Percentiles rank a stretch among this genome's conserved stretches.
These are phyloP conservation scores for Dinoponera quadriceps DNA, from an alignment of 1,140 invertebrate species.

Conservation along the genomic window DNA sequence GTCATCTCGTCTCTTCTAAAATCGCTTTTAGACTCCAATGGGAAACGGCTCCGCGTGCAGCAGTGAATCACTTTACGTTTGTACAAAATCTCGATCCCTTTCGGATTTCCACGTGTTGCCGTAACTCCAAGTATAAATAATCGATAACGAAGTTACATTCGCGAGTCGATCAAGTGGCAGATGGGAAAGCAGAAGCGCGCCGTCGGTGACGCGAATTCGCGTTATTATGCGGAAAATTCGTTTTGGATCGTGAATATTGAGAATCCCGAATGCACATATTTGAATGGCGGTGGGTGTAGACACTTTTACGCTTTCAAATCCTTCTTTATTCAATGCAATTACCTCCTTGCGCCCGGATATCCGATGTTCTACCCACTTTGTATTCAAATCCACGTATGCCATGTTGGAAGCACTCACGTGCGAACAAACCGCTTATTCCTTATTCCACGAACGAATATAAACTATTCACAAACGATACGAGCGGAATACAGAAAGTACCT, in stretches of 20 bases:
- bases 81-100: not conserved
- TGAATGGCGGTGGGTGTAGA: constrained; percentile 55
- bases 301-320: constrained; percentile 64
- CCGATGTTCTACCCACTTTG: constrained; percentile 63
- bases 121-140: constrained; percentile 2
- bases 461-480: constrained; percentile 67
- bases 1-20: not conserved
- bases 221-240: constrained; percentile 46
- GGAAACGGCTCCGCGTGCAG: not conserved
- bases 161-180: constrained; percentile 16
- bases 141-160: constrained; percentile 26
- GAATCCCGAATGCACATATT: constrained; percentile 52
- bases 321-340: constrained; percentile 71
- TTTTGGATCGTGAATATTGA: constrained; percentile 60
- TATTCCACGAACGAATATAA: constrained; percentile 72
- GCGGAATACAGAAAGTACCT: constrained; percentile 67
- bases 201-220: not conserved
- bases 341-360: constrained; percentile 62
- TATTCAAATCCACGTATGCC: constrained; percentile 73
- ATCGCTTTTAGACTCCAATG: not conserved
- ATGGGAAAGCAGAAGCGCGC: not conserved
- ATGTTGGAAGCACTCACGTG: constrained; percentile 70
- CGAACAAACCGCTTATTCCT: constrained; percentile 74
- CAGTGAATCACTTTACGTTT: not conserved
- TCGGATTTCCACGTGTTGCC: not conserved